Evolutionary conservation across 1,140 invertebrate genomes (phyloP), one percentile per base, ranked within the genome.

Genomic region (Cylas formicarius): DNA sequence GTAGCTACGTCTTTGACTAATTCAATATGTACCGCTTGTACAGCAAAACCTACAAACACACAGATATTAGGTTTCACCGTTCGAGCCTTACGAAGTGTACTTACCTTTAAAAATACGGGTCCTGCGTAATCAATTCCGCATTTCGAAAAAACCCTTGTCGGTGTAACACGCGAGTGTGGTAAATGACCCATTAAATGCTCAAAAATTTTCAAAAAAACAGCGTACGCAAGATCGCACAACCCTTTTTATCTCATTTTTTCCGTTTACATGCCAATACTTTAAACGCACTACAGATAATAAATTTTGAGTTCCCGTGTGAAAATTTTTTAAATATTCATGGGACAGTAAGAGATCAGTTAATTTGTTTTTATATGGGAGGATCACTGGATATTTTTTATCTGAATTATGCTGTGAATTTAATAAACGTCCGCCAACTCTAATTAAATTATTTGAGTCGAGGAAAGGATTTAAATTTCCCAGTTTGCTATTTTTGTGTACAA

Each of bases 401-500:
- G 57, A 43, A 2, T 54, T 27, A 5, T 67, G 17, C 3, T 53
- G 14, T 1, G 57, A 34, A 18, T 56, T 57, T 32, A 14, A 31
- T n/a, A 71, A 22, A 37, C 68, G 44, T 19, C 69, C 64, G 2
- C 69, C 68, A 2, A 71, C 67, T 11, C 67, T 44, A 26, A 72
- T 24, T 9, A 68, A 19, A 8, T 55, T 52, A n/a, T 57, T 9
- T n/a, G 58, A 13, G 44, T 69, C 66, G 5, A 72, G 27, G 37
- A 64, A 65, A 11, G 66, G 66, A 18, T 54, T 56, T 20, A 54
- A 35, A 28, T 10, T 21, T 11, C 44, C 18, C n/a, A 54, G 6
- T 42, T 31, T 34, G 26, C 48, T 53, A 20, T 10, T n/a, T 17
- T 44, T 49, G 26, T 29, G 6, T 9, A 2, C n/a, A 16, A 27